phyloP scores from a whole-genome alignment of 2,113 vertebrate species.

The Litocranius walleri region DNA sequence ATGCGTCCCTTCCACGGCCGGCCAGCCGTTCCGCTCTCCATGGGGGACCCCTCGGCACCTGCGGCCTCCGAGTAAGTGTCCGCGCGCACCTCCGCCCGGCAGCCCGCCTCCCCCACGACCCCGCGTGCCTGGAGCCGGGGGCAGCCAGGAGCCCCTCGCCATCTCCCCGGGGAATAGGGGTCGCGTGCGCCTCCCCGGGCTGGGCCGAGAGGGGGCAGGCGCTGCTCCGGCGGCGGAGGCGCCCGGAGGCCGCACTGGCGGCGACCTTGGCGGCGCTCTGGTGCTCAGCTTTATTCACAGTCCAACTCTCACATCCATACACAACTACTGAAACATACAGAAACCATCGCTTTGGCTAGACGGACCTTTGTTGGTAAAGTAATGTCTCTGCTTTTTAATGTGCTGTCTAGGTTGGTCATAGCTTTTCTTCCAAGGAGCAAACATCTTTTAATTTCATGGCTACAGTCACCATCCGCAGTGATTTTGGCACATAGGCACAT shows the following conservation, averaged over 20 bases:
- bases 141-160: not conserved
- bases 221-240: not conserved
- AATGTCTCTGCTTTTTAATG: no score
- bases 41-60: not conserved
- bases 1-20: not conserved
- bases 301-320: no score
- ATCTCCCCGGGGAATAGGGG: not conserved
- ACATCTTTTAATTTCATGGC: no score
- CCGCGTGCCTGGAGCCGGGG: not conserved
- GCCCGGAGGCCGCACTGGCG: slow-evolving; percentile 34
- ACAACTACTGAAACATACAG: no score
- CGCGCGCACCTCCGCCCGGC: not conserved
- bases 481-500: no score
- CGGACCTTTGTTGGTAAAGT: no score
- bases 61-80: slow-evolving; percentile 5
- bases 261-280: slow-evolving; percentile 21
- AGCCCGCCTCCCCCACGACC: not conserved
- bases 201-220: not conserved
- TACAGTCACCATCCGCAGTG: no score
- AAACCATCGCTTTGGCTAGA: no score
- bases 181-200: not conserved
- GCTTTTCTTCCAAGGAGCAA: no score
- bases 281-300: no score
- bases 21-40: not conserved
- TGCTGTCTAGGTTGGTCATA: no score